phyloP scores from a whole-genome alignment of 2,797 vertebrate genomes.

The Lacerta viridis region DNA sequence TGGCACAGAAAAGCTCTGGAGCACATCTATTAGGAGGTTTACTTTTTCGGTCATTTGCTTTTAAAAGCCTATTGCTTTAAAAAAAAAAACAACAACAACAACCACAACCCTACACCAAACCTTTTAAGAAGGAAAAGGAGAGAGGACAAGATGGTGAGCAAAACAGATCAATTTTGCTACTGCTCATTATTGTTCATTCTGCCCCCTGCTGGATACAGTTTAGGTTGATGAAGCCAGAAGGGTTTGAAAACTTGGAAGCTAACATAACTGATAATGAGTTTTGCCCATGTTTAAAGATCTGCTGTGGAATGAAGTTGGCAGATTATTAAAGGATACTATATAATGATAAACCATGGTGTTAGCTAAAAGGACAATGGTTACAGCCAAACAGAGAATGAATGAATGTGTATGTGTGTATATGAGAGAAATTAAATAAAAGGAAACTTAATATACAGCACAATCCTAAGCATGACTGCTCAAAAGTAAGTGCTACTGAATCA shows the following conservation, averaged over 20 bases:
- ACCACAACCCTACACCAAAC: no score
- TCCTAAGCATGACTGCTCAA: neutral
- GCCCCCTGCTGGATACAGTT: constrained; percentile 60
- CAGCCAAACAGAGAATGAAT: neutral
- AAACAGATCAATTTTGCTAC: constrained; percentile 41
- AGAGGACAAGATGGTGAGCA: neutral
- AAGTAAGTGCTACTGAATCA: neutral
- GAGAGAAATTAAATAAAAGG: rapidly evolving
- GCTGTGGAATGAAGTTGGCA: neutral
- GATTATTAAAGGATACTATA: rapidly evolving
- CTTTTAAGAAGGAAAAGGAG: neutral
- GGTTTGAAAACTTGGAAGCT: neutral
- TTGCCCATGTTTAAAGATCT: neutral
- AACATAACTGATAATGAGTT: no score
- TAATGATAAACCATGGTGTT: no score
- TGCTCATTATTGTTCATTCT: neutral
- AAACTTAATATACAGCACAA: neutral
- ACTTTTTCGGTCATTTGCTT: neutral
- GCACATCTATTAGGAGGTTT: neutral
- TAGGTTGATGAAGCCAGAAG: neutral
- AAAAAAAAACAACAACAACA: no score
- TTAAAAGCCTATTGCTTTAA: neutral
- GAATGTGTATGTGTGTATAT: neutral
- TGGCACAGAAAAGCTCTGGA: constrained; percentile 42
- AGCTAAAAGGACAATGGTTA: rapidly evolving